A percentile compares a stretch with the other conserved stretches of the same genome.
phyloP scores from a whole-genome alignment of 1,140 invertebrate species.

The Apis florea region DNA sequence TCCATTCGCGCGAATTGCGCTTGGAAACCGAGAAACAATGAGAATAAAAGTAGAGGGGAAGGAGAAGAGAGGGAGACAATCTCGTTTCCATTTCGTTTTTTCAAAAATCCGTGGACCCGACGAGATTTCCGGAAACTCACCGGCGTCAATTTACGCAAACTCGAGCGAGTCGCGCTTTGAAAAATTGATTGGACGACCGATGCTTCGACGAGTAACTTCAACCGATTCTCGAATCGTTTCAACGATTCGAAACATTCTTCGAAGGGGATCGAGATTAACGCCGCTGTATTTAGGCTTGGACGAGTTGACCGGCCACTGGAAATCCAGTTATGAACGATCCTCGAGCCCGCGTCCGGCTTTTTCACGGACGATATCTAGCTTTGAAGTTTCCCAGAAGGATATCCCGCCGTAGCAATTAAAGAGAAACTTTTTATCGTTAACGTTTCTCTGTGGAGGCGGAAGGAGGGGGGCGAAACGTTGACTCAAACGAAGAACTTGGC shows the following conservation, averaged over 20 bases:
- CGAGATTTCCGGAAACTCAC: background rate
- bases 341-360: background rate
- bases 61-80: background rate
- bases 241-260: too few relatives aligned
- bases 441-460: background rate
- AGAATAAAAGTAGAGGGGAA: background rate
- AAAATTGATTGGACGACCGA: background rate
- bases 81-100: background rate
- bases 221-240: background rate
- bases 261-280: too few relatives aligned
- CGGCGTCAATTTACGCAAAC: slow-evolving; percentile 11
- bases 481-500: slow-evolving; percentile 51
- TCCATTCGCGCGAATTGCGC: background rate
- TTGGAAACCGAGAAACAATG: background rate
- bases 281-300: too few relatives aligned
- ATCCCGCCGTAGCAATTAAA: slow-evolving; percentile 59
- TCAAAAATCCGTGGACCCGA: background rate
- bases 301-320: background rate
- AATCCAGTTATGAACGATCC: slow-evolving; percentile 30
- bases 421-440: slow-evolving; percentile 57
- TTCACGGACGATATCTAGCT: slow-evolving; percentile 51
- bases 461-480: background rate
- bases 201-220: background rate
- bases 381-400: slow-evolving; percentile 48
- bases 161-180: background rate